phyloP scores from a whole-genome alignment of 2,888 invertebrate genomes.

The Vanessa cardui region DNA sequence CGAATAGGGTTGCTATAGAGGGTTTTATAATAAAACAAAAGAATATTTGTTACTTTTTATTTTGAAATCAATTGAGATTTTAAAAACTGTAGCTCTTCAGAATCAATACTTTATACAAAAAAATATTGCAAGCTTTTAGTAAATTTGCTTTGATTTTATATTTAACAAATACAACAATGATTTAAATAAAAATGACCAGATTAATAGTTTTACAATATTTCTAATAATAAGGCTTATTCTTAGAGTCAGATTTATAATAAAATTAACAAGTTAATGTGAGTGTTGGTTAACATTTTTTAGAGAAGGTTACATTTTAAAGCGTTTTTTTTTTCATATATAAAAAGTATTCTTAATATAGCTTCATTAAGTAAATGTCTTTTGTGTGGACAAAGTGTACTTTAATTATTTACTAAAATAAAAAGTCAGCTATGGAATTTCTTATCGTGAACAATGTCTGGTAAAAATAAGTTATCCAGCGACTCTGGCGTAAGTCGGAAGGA shows the following conservation, averaged over 20 bases:
- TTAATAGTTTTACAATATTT: slow-evolving; percentile 77
- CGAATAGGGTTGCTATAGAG: neutral
- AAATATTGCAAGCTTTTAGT: slow-evolving; percentile 77
- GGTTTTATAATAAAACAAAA: slow-evolving; percentile 40
- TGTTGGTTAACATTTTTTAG: slow-evolving; percentile 80
- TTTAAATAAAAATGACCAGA: slow-evolving; percentile 83
- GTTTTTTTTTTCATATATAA: slow-evolving; percentile 66
- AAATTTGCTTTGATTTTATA: slow-evolving; percentile 75
- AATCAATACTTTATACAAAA: slow-evolving; percentile 74
- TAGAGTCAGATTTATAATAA: slow-evolving; percentile 77
- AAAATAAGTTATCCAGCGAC: slow-evolving; percentile 46
- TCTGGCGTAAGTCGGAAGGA: slow-evolving; percentile 67
- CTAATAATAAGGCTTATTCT: slow-evolving; percentile 77
- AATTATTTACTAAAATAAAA: slow-evolving; percentile 69
- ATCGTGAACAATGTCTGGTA: slow-evolving; percentile 57
- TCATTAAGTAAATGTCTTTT: slow-evolving; percentile 76
- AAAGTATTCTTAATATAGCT: slow-evolving; percentile 68
- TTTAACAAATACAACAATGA: slow-evolving; percentile 80
- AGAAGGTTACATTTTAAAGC: slow-evolving; percentile 79
- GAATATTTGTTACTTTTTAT: slow-evolving; percentile 78
- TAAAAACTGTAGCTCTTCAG: slow-evolving; percentile 74
- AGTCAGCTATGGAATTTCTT: slow-evolving; percentile 63
- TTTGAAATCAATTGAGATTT: slow-evolving; percentile 81
- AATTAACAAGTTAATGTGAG: slow-evolving; percentile 79
- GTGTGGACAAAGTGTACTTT: slow-evolving; percentile 72